Base-by-base conservation (phyloP, 2,888 invertebrate species). In the Portevinia maculata region DNA sequence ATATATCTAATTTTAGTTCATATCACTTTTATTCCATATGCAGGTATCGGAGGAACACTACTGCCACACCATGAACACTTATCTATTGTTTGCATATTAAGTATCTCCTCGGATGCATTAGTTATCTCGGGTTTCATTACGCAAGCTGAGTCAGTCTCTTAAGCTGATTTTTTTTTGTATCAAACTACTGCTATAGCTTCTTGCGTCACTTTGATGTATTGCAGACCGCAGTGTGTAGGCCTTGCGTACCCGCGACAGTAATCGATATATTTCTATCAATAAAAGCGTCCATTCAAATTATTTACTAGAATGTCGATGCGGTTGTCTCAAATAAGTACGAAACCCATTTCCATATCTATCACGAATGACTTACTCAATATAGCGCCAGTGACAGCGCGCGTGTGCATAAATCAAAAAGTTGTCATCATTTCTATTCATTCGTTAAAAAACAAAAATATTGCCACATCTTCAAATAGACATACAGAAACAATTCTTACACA, bases 121-220 rank as follows among this genome's bases (percentile, higher is more conserved):
- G 59, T 67, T 41, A 48, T 76, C 76, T 81, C 70, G 48, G 19
- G 70, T 81, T 81, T 70, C 81, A 76, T 81, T 81, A 76, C 39
- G 70, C 59, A 75, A 81, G 39, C 44, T 53, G 32, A 64, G 69
- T 52, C 60, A 50, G 60, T 11, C 28, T 62, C 64, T 52, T 11
- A 19, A 57, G 73, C 30, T 28, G 30, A 1, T 50, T 44, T 3
- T 6, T 39, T 46, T 21, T 37, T 44, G 32, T 30, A 30, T 13
- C 11, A 9, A 28, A 28, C 0, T 11, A 17, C 15, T 19, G 44
- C 19, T 39, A 13, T 11, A 8, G 8, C 32, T 8, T 11, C 64
- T 67, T 79, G 53, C 73, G 73, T 73, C 73, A 41, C 65, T 28
- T 52, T 28, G 28, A 15, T 55, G 73, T 65, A 67, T 71, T 71